Evolutionary conservation across 2,113 vertebrate genomes (phyloP), one percentile per base, ranked within the genome.

Genomic region (Alosa alosa): DNA sequence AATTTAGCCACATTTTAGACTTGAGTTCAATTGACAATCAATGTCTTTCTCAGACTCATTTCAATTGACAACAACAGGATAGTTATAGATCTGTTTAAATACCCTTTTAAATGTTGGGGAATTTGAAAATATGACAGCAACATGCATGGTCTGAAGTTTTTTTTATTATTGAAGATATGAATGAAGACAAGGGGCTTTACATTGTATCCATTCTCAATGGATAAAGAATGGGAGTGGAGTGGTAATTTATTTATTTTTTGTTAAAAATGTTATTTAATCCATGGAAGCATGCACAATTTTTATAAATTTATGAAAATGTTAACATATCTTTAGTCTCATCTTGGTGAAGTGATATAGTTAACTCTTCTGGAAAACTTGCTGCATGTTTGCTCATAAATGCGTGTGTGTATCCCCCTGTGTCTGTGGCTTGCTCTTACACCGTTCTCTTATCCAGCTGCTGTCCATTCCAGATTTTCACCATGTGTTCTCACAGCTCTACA

Each of bases 401-500:
- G 31, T 39, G 36, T 78, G 4, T 15, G 10, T 17, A 3, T 36
- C 36, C 13, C 13, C 31, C 22, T 64, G 22, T 22, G 60, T 9
- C 4, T 22, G 68, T 75, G 31, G 8, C 25, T 78, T 36, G 25
- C 10, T 78, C 31, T 17, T 78, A 9, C 31, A 39, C 72, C 11
- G 36, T 15, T 17, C 31, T 15, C 13, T 36, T 41, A 39, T 78
- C 72, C 72, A 78, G 72, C 72, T 78, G 72, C 72, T 36, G 10
- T 78, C 13, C 72, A 17, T 78, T 15, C 25, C 72, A 78, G 72
- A 15, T 78, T 39, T 78, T 78, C 2, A 11, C 36, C 72, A 78
- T 78, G 72, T 78, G 72, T 78, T 78, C 36, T 78, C 55, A 17
- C 52, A 55, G 52, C 52, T 55, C 64, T 36, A 39, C 72, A 78